A percentile compares a stretch with the other conserved stretches of the same genome.
Evolutionary conservation across 1,140 invertebrate species (phyloP).

Genomic region (Globodera rostochiensis): DNA sequence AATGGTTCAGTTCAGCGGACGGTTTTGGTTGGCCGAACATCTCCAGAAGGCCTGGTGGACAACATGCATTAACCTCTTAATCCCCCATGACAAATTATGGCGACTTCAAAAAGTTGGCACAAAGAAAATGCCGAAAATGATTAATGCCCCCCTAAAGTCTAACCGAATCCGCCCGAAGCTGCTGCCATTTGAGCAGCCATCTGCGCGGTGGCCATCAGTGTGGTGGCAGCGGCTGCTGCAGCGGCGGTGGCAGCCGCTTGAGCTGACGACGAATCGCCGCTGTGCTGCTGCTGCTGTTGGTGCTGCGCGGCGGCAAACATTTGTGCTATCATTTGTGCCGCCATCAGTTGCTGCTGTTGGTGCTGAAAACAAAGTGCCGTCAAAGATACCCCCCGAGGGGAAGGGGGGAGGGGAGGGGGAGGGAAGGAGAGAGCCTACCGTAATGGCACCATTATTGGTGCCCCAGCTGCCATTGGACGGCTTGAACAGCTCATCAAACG

Average conservation of each 20-base stretch:
- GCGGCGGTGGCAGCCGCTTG: not conserved
- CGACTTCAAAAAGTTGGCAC: too few relatives aligned
- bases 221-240: not conserved
- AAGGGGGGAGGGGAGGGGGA: not conserved
- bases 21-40: slow-evolving; percentile 6
- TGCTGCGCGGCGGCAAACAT: slow-evolving; percentile 12
- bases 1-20: not conserved
- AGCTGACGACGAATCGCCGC: not conserved
- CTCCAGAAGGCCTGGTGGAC: not conserved
- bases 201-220: slow-evolving; percentile 9
- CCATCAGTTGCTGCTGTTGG: not conserved
- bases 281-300: not conserved
- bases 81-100: not conserved
- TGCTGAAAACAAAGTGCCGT: too few relatives aligned
- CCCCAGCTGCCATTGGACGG: not conserved
- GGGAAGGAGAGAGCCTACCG: not conserved
- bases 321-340: not conserved
- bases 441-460: not conserved
- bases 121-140: not conserved
- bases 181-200: slow-evolving; percentile 17
- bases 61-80: not conserved
- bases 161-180: not conserved
- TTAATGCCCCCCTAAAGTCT: not conserved
- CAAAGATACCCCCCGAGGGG: too few relatives aligned
- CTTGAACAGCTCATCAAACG: not conserved